Evolutionary conservation across 2,888 invertebrate species (phyloP), one percentile per base, ranked within the genome.

Genomic region (Mythimna impura): DNA sequence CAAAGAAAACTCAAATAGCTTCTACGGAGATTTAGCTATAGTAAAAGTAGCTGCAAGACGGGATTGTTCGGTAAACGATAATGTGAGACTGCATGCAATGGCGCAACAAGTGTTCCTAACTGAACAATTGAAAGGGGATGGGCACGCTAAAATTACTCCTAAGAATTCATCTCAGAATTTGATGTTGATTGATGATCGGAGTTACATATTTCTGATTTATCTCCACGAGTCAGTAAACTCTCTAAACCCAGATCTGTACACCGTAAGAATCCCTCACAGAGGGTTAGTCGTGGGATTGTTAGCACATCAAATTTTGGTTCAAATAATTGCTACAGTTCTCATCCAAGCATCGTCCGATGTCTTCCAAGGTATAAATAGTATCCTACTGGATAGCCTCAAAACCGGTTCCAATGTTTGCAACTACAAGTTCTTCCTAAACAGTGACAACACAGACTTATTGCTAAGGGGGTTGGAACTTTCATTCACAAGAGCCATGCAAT

Each of bases 31-130:
- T 92, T 96, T 98, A 83, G 98, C 98, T 14, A 98, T 98, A 75
- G 99, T 99, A 0, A 99, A 99, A 96, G 99, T 99, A 10, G 99
- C 99, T 2, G 99, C 99, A 0, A 96, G 99, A 63, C 97, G 98
- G 75, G 99, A 99, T 91, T 98, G 98, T 89, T 98, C 98, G 2
- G 96, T 98, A 17, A 97, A 98, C 80, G 99, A 99, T 90, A 98
- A 98, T 88, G 97, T 98, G 54, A 96, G 99, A 83, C 96, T 99
- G 58, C 98, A 98, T 87, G 98, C 99, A 50, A 97, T 99, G 88
- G 98, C 99, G 1, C 98, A 99, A 87, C 99, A 99, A 97, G 98
- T 98, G 63, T 97, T 97, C 87, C 92, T 97, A n/a, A 97, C 97
- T 22, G 97, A 97, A 73, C 95, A 94, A 73, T 68, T 92, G 22